Conservation (phyloP, 2,113 vertebrate genomes). For the Brachyistius frenatus region DNA sequence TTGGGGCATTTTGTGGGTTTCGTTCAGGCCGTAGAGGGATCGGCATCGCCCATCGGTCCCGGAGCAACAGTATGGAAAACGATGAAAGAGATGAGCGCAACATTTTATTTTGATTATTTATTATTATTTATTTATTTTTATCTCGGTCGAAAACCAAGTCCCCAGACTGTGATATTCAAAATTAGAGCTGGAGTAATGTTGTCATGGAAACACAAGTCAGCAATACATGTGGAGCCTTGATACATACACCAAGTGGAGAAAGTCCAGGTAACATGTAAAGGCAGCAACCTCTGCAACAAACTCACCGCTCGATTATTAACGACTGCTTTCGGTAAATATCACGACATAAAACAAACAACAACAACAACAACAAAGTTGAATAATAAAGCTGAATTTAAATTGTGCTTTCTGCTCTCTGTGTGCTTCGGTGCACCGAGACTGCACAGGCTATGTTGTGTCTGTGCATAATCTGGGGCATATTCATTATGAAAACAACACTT, state of each 20-base stretch:
- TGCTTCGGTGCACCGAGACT: slow-evolving; percentile 28
- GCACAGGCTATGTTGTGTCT: slow-evolving; percentile 38
- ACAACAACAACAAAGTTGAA: neutral
- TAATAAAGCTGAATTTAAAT: neutral
- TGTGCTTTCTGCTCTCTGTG: slow-evolving; percentile 16
- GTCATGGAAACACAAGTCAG: slow-evolving; percentile 73
- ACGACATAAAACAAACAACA: neutral
- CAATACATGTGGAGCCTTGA: slow-evolving; percentile 55
- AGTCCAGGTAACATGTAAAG: slow-evolving; percentile 39
- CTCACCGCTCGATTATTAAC: slow-evolving; percentile 36
- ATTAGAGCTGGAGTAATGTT: slow-evolving; percentile 58
- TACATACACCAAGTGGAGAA: slow-evolving; percentile 36
- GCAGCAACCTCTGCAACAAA: slow-evolving; percentile 25
- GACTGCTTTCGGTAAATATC: neutral
- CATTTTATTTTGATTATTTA: slow-evolving; percentile 46
- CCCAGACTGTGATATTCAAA: slow-evolving; percentile 46
- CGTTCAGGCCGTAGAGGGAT: too few relatives aligned
- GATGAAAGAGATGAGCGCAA: slow-evolving; percentile 1
- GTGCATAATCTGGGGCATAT: slow-evolving; percentile 59
- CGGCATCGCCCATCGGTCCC: neutral
- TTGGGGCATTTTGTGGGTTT: too few relatives aligned
- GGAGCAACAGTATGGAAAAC: neutral
- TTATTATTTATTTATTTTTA: neutral
- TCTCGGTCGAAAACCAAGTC: slow-evolving; percentile 29
- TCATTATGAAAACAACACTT: slow-evolving; percentile 77